These are phyloP conservation scores for Scaptomyza polygonia DNA, from an alignment of 2,888 invertebrate genomes.

Conservation along the genomic window DNA sequence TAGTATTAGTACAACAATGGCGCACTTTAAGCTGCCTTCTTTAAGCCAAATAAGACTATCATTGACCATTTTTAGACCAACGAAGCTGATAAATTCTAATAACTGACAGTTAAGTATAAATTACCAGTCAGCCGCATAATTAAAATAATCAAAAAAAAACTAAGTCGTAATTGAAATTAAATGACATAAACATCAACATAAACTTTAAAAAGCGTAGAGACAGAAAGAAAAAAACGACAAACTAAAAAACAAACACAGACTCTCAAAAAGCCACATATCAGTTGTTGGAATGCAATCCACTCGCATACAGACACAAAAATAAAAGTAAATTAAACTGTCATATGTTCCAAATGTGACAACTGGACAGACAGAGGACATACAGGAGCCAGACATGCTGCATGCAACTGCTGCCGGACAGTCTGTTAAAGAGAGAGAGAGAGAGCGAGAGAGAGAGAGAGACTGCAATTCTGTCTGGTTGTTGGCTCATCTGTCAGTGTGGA, in stretches of 20 bases:
- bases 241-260: background rate
- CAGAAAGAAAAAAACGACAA: background rate
- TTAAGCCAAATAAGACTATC: conserved; percentile 34
- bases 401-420: conserved; percentile 20
- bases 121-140: conserved; percentile 69
- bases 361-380: conserved; percentile 37
- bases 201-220: conserved; percentile 67
- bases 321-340: conserved; percentile 82
- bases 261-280: conserved; percentile 56
- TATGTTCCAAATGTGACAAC: conserved; percentile 69
- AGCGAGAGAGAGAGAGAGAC: conserved; percentile 10
- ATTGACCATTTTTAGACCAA: conserved; percentile 23
- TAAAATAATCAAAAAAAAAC: conserved; percentile 55
- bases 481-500: conserved; percentile 78
- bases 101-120: conserved; percentile 74
- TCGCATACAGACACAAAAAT: conserved; percentile 54
- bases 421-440: background rate
- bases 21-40: conserved; percentile 23
- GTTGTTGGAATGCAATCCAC: conserved; percentile 71
- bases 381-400: conserved; percentile 35
- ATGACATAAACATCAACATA: conserved; percentile 74
- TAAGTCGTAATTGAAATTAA: conserved; percentile 71
- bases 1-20: conserved; percentile 37
- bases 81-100: conserved; percentile 59
- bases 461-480: conserved; percentile 68